phyloP scores from a whole-genome alignment of 2,888 invertebrate genomes.

The Chesias legatella region DNA sequence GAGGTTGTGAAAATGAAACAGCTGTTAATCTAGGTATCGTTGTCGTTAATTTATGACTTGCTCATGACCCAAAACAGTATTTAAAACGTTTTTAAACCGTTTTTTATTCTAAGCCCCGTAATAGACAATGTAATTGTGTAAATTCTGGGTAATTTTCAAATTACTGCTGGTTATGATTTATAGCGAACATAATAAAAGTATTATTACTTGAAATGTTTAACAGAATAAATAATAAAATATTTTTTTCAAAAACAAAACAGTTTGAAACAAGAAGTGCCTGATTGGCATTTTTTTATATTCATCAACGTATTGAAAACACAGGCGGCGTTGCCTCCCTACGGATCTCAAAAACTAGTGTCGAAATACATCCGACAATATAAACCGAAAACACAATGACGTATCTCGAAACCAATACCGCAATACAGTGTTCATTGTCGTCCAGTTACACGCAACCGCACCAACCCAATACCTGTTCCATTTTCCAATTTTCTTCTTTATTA shows the following conservation, averaged over 20 bases:
- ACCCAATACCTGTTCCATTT: constrained; percentile 43
- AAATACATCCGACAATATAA: neutral
- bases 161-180: too few relatives aligned
- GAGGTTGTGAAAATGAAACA: constrained; percentile 17
- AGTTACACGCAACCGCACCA: constrained; percentile 23
- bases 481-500: constrained; percentile 53
- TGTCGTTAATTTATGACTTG: constrained; percentile 22
- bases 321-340: neutral
- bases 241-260: too few relatives aligned
- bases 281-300: too few relatives aligned
- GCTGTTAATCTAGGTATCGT: constrained; percentile 24
- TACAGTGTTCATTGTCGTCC: constrained; percentile 22
- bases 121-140: neutral
- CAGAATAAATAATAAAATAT: too few relatives aligned
- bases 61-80: constrained; percentile 13
- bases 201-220: too few relatives aligned
- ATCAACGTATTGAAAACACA: constrained; percentile 1
- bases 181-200: too few relatives aligned
- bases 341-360: neutral
- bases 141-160: too few relatives aligned
- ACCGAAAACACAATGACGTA: constrained; percentile 4
- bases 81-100: neutral
- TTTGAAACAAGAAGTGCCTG: too few relatives aligned
- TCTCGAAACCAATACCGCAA: constrained; percentile 13
- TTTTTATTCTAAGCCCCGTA: neutral